These are phyloP conservation scores for Poecilia velifera DNA, from an alignment of 2,797 vertebrate species.

Conservation along the genomic window DNA sequence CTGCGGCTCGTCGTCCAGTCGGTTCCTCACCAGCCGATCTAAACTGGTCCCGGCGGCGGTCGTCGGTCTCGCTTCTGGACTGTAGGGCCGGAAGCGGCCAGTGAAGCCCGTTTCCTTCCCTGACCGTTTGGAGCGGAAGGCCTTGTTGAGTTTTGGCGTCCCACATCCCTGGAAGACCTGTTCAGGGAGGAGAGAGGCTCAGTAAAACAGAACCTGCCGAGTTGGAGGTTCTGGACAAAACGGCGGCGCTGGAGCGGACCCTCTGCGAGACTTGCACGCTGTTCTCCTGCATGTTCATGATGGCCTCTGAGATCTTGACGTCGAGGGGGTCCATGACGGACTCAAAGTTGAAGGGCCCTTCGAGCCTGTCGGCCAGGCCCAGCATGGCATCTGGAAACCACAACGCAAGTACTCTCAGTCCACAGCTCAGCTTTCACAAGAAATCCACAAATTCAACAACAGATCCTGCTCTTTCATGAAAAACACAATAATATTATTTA, in stretches of 20 bases:
- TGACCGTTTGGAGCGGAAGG: constrained; percentile 84
- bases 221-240: not conserved
- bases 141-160: constrained; percentile 81
- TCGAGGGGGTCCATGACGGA: constrained; percentile 97
- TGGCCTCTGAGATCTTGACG: constrained; percentile 96
- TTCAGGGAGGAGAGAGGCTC: not conserved
- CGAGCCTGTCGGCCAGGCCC: constrained; percentile 90
- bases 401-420: not conserved
- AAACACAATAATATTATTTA: not conserved
- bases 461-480: not conserved
- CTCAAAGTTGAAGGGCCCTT: constrained; percentile 98
- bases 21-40: constrained; percentile 89
- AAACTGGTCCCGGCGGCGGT: constrained; percentile 96
- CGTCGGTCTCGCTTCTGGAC: constrained; percentile 90
- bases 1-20: not conserved
- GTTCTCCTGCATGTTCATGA: constrained; percentile 99
- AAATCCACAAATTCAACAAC: not conserved
- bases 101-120: constrained; percentile 85
- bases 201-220: not conserved
- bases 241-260: constrained; percentile 69
- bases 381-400: constrained; percentile 89
- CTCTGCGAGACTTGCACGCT: constrained; percentile 97
- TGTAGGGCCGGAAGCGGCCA: constrained; percentile 91
- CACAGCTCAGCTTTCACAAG: not conserved
- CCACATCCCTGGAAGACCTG: constrained; percentile 98